phyloP scores from a whole-genome alignment of 2,113 vertebrate species.

The Manacus vitellinus region DNA sequence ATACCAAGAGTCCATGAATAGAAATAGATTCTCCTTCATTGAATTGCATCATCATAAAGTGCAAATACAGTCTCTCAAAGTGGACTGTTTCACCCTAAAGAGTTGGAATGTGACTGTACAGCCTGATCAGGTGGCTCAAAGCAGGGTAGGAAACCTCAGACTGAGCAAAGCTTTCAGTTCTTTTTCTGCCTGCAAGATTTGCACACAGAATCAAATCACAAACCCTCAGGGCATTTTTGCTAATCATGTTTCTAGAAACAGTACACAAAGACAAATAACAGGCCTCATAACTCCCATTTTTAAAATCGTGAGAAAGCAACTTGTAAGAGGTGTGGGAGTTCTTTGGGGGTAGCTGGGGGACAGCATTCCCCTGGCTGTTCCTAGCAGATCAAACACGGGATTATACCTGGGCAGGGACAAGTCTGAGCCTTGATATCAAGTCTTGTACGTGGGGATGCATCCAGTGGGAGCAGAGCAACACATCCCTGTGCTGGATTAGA shows the following conservation, averaged over 20 bases:
- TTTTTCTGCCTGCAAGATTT: background rate
- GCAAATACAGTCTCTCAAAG: background rate
- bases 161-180: background rate
- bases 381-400: accelerated
- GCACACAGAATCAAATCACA: background rate
- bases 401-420: background rate
- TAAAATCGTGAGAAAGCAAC: background rate
- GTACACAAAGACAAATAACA: background rate
- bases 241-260: background rate
- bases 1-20: background rate
- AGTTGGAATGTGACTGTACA: background rate
- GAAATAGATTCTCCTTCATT: background rate
- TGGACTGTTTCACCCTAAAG: background rate
- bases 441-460: background rate
- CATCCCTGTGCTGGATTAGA: background rate
- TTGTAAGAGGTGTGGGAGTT: background rate
- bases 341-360: background rate
- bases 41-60: background rate
- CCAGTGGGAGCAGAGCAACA: background rate
- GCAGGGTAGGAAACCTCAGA: background rate
- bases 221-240: background rate
- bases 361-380: background rate
- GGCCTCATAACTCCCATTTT: background rate
- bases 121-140: background rate
- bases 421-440: background rate